Evolutionary conservation across 1,140 invertebrate species (phyloP).

Genomic region (Lineus longissimus): DNA sequence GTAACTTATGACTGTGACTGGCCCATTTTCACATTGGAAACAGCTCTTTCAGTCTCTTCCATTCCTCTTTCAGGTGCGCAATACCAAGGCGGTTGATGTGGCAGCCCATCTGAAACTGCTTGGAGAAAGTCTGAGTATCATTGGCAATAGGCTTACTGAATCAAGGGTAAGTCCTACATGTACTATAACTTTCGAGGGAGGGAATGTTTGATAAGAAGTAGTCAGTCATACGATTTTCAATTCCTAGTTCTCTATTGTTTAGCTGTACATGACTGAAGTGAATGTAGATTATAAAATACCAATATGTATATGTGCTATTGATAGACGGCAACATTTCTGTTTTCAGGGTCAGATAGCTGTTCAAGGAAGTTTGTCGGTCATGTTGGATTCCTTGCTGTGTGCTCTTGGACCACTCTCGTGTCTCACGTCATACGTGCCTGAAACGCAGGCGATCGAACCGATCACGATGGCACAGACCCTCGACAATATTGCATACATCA

Average conservation of each 20-base stretch:
- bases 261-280: not conserved
- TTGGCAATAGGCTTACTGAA: constrained; percentile 86
- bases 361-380: constrained; percentile 87
- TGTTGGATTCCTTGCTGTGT: constrained; percentile 90
- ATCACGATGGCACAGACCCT: constrained; percentile 72
- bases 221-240: not conserved
- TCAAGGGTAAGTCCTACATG: constrained; percentile 66
- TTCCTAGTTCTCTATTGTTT: not conserved
- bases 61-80: constrained; percentile 60
- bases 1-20: too few species aligned
- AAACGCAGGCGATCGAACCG: constrained; percentile 67
- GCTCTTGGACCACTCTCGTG: constrained; percentile 84
- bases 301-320: not conserved
- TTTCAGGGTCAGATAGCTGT: constrained; percentile 85
- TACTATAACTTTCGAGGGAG: constrained; percentile 6
- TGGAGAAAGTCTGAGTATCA: constrained; percentile 88
- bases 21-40: too few species aligned
- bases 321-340: not conserved
- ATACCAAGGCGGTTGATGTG: constrained; percentile 81
- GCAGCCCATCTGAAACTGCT: constrained; percentile 88
- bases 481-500: constrained; percentile 94
- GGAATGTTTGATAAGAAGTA: not conserved
- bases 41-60: too few species aligned
- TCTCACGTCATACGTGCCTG: constrained; percentile 78
- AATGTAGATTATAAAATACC: not conserved